phyloP scores from a whole-genome alignment of 2,113 vertebrate species.

The Antigone vipio region DNA sequence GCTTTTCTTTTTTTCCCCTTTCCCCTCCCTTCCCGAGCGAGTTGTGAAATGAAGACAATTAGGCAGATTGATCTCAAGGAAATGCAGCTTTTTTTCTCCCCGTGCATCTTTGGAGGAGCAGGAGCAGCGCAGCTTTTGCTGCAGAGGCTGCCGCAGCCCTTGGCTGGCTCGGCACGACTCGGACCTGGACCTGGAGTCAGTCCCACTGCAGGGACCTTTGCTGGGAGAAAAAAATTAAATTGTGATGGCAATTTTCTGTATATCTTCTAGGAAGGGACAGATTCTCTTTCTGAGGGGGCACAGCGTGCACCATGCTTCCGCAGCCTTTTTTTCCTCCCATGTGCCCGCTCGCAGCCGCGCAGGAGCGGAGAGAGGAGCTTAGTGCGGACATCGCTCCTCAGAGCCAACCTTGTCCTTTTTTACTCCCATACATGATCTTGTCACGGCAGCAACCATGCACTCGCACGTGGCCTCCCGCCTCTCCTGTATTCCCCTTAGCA shows the following conservation, averaged over 20 bases:
- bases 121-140: neutral
- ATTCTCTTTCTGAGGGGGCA: neutral
- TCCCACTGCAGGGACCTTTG: neutral
- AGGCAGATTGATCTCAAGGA: neutral
- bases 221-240: neutral
- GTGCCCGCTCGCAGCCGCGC: neutral
- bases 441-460: neutral
- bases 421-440: neutral
- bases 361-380: neutral
- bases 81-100: neutral
- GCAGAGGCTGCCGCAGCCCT: neutral
- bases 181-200: neutral
- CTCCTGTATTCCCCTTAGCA: neutral
- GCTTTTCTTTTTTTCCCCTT: neutral
- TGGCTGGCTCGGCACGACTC: neutral
- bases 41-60: constrained; percentile 44
- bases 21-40: neutral
- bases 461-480: neutral
- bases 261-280: neutral
- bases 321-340: neutral
- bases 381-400: neutral
- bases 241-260: fast-evolving
- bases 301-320: neutral
- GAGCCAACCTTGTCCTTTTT: neutral
- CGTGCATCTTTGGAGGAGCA: neutral